Evolutionary conservation across 2,888 invertebrate genomes (phyloP), one percentile per base, ranked within the genome.

Genomic region (Eupithecia abbreviata): DNA sequence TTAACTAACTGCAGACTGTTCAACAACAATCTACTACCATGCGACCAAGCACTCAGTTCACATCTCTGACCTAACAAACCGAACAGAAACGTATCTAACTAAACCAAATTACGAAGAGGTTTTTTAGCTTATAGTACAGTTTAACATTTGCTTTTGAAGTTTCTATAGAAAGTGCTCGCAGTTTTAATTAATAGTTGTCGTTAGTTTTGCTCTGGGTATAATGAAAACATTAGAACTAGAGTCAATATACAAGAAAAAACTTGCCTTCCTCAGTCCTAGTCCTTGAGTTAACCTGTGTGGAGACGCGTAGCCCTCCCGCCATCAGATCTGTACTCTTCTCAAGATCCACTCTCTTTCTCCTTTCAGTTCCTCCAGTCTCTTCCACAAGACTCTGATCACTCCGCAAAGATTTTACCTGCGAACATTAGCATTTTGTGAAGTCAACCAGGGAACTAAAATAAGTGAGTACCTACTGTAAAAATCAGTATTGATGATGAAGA

Each of bases 241-340:
- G 6, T 51, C 7, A n/a, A n/a, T 18, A 18, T 2, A 18, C n/a
- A n/a, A 55, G 10, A 69, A 30, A 18, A 45, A 69, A 47, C 69
- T 45, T 49, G 6, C 97, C 97, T 95, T 98, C 98, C 90, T 97
- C 97, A 70, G 97, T 97, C 90, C 98, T 97, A 58, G 97, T 97
- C 85, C 97, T 96, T 91, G 97, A 97, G 87, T 97, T 96, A 96
- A 98, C 97, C 88, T 98, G 97, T 90, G 97, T 97, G 82, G 96
- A 97, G 85, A 98, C 95, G 86, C 97, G 96, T 87, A 97, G 96
- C 82, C 98, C 98, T 89, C 98, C 97, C 85, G 97, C 97, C 90
- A 98, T 95, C 90, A 98, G 97, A 90, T 98, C 98, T 72, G 98
- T 97, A 89, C 97, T 96, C 86, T 97, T 97, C 91, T 98, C 98